phyloP scores from a whole-genome alignment of 1,140 invertebrate species.

The Drosophila mauritiana region DNA sequence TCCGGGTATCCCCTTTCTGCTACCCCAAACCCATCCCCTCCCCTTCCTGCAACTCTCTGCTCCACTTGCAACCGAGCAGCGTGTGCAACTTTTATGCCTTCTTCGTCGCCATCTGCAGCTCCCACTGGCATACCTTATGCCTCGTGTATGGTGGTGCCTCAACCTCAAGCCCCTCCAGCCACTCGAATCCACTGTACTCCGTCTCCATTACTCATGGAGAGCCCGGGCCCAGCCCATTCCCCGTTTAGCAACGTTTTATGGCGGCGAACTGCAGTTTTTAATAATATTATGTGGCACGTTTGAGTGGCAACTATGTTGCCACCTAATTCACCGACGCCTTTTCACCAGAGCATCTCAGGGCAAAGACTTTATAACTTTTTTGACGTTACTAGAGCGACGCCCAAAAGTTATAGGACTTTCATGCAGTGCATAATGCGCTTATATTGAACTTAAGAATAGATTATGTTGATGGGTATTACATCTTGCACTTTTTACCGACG shows the following conservation, averaged over 20 bases:
- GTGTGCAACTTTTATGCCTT: constrained; percentile 75
- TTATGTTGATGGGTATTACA: too few species aligned
- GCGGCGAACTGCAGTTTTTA: constrained; percentile 51
- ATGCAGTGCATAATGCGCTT: not conserved
- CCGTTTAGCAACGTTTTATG: constrained; percentile 42
- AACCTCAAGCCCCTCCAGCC: not conserved
- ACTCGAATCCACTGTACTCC: not conserved
- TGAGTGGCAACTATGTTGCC: constrained; percentile 63
- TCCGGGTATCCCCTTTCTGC: constrained; percentile 13
- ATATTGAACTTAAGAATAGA: too few species aligned
- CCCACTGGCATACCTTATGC: constrained; percentile 22
- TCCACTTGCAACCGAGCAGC: constrained; percentile 74
- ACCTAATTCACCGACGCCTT: constrained; percentile 36
- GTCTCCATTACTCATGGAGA: not conserved
- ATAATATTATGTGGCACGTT: constrained; percentile 79
- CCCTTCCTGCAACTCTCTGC: constrained; percentile 29
- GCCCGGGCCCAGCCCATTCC: constrained; percentile 1
- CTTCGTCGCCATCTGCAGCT: constrained; percentile 42
- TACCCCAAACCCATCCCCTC: not conserved
- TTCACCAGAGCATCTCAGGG: not conserved
- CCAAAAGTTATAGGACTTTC: not conserved
- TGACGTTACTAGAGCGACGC: not conserved
- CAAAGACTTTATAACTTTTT: not conserved
- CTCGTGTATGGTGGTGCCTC: not conserved
- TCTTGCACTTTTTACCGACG: too few species aligned